Conservation (phyloP, 2,888 invertebrate genomes). For the Cryptosula pallasiana region DNA sequence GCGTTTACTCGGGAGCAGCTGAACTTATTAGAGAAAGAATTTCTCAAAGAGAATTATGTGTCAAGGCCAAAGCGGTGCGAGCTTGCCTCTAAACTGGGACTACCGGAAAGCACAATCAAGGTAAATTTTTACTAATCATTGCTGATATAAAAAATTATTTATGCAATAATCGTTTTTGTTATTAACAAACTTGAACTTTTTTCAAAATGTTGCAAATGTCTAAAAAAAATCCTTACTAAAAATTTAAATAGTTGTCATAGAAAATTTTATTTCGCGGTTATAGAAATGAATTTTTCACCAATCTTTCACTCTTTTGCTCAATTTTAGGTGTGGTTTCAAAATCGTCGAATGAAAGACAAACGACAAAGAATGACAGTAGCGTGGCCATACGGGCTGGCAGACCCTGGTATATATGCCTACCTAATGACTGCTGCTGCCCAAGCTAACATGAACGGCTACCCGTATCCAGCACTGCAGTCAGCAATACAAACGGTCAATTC, state of each 20-base stretch:
- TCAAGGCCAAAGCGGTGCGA: slow-evolving; percentile 91
- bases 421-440: slow-evolving; percentile 74
- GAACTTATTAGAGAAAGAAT: slow-evolving; percentile 86
- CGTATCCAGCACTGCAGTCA: slow-evolving; percentile 22
- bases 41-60: slow-evolving; percentile 94
- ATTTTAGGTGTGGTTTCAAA: slow-evolving; percentile 80
- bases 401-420: slow-evolving; percentile 82
- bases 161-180: too few species aligned
- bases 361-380: slow-evolving; percentile 86
- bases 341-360: slow-evolving; percentile 94
- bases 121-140: too few species aligned
- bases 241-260: too few species aligned
- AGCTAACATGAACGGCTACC: slow-evolving; percentile 19
- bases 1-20: slow-evolving; percentile 95
- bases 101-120: slow-evolving; percentile 97
- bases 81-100: slow-evolving; percentile 80
- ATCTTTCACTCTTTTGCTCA: too few species aligned
- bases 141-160: too few species aligned
- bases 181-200: too few species aligned
- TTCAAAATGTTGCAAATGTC: too few species aligned
- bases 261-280: too few species aligned
- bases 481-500: slow-evolving; percentile 7
- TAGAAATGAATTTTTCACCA: too few species aligned
- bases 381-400: slow-evolving; percentile 80
- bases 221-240: too few species aligned